These are phyloP conservation scores for Chrysochloris asiatica DNA, from an alignment of 2,113 vertebrate genomes.

Conservation along the genomic window DNA sequence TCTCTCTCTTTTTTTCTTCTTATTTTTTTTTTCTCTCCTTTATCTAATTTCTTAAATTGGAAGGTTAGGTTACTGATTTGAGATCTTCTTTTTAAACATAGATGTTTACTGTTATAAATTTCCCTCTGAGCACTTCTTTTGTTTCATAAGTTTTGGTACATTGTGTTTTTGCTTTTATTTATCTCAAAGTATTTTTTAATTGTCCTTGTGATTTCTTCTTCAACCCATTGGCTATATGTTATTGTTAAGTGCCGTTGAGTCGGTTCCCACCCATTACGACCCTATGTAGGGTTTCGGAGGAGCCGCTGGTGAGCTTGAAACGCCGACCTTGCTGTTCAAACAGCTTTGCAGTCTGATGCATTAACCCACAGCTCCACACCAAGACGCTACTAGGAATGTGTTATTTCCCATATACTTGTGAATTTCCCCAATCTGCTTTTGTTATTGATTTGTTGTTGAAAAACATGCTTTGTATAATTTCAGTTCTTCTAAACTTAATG, in stretches of 20 bases:
- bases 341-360: too few relatives aligned
- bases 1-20: neutral
- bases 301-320: too few relatives aligned
- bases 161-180: neutral
- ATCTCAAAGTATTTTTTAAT: slow-evolving; percentile 4
- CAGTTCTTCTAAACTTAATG: neutral
- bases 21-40: neutral
- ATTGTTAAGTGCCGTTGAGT: too few relatives aligned
- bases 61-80: neutral
- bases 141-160: neutral
- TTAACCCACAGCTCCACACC: too few relatives aligned
- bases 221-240: neutral
- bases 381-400: neutral
- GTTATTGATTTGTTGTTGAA: neutral
- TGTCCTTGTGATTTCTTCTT: neutral
- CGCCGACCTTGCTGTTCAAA: too few relatives aligned
- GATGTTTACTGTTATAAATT: neutral
- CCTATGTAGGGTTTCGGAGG: too few relatives aligned
- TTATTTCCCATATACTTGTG: neutral
- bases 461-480: neutral
- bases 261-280: too few relatives aligned
- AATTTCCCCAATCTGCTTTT: neutral
- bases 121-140: neutral
- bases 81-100: neutral
- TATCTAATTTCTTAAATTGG: neutral